Percentiles rank a stretch among this genome's conserved stretches.
Evolutionary conservation across 2,888 invertebrate genomes (phyloP).

Genomic region (Belgica antarctica): DNA sequence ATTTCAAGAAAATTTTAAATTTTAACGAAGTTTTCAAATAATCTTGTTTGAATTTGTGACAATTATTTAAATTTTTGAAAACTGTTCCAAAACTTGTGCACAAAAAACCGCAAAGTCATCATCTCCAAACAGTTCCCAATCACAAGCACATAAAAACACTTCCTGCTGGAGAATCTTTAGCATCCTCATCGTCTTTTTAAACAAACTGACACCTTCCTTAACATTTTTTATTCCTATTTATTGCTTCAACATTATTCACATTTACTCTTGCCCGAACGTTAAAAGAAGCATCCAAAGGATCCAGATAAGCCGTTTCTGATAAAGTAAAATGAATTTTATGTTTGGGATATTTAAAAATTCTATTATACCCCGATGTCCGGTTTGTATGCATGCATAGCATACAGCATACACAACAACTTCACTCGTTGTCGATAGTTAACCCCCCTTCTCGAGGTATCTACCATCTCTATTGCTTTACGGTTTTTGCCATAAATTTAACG

Average conservation of each 20-base stretch:
- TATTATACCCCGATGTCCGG: not conserved
- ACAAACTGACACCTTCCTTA: not conserved
- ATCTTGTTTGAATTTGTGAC: no score
- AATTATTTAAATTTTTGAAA: no score
- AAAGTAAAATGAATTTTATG: constrained; percentile 6
- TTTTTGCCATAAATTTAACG: constrained; percentile 15
- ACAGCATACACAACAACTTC: no score
- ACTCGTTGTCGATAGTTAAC: constrained; percentile 12
- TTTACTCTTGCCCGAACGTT: no score
- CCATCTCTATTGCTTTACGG: constrained; percentile 15
- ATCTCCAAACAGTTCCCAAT: no score
- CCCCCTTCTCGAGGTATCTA: constrained; percentile 7
- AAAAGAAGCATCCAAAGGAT: not conserved
- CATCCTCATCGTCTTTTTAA: not conserved
- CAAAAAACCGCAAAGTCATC: no score
- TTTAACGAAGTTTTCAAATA: no score
- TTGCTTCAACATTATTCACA: no score
- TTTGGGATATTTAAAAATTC: not conserved
- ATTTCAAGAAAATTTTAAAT: no score
- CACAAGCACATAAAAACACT: constrained; percentile 16
- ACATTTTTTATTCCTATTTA: not conserved
- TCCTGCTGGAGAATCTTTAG: not conserved
- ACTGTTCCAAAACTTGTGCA: no score
- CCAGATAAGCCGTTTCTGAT: not conserved
- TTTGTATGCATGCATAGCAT: not conserved